Conservation (phyloP, 2,113 vertebrate species). For the Nesoenas mayeri region DNA sequence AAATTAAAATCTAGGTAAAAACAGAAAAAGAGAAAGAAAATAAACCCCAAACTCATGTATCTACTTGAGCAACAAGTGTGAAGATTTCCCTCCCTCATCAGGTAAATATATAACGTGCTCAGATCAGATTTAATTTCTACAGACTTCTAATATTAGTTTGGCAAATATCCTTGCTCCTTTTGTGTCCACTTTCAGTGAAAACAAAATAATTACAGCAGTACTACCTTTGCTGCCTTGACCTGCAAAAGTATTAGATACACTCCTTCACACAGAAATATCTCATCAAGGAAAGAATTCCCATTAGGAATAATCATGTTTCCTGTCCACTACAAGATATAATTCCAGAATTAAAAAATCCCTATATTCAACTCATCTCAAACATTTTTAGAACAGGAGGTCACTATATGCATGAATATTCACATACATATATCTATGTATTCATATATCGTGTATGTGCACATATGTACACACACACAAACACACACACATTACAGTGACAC, state of each 20-base stretch:
- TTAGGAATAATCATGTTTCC: background rate
- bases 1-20: slow-evolving; percentile 63
- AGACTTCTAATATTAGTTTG: slow-evolving; percentile 8
- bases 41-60: background rate
- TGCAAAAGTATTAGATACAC: background rate
- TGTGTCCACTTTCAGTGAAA: slow-evolving; percentile 5
- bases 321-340: background rate
- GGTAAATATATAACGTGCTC: background rate
- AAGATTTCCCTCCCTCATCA: slow-evolving; percentile 30
- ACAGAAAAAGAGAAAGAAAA: background rate
- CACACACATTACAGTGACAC: background rate
- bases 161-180: background rate
- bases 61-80: slow-evolving; percentile 30
- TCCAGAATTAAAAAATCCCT: background rate
- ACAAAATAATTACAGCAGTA: slow-evolving; percentile 11
- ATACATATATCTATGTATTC: background rate
- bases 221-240: background rate
- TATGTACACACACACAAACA: background rate
- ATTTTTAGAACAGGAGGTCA: background rate
- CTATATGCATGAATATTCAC: background rate
- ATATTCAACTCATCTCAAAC: background rate
- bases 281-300: background rate
- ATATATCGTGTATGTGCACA: background rate
- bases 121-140: slow-evolving; percentile 47
- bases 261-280: background rate